A percentile compares a stretch with the other conserved stretches of the same genome.
Conservation (phyloP, 2,113 vertebrate species). For the Corythornis vintsioides region DNA sequence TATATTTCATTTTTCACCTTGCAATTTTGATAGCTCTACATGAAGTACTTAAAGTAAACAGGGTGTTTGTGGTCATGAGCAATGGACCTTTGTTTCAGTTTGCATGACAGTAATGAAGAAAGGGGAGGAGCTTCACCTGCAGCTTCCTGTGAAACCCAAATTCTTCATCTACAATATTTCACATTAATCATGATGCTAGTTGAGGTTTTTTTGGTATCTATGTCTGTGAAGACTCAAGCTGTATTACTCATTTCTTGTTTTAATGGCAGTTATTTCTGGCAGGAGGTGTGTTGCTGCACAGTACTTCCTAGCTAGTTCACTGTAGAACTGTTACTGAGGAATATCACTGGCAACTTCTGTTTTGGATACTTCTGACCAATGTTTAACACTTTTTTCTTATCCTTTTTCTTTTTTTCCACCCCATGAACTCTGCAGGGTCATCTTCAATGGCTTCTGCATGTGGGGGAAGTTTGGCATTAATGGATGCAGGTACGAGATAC, state of each 20-base stretch:
- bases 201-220: not conserved
- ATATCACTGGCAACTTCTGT: not conserved
- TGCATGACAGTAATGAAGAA: not conserved
- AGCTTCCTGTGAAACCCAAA: not conserved
- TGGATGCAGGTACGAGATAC: slow-evolving; percentile 91
- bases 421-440: slow-evolving; percentile 77
- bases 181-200: not conserved
- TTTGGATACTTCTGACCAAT: not conserved
- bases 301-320: not conserved
- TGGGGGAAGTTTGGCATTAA: slow-evolving; percentile 91
- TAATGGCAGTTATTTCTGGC: not conserved
- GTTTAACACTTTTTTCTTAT: not conserved
- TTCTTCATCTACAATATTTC: not conserved
- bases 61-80: not conserved
- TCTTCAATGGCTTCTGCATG: slow-evolving; percentile 98
- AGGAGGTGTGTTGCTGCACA: not conserved
- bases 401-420: too few species aligned
- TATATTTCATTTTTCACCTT: not conserved
- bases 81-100: not conserved
- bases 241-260: not conserved
- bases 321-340: not conserved
- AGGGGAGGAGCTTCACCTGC: not conserved
- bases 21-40: not conserved
- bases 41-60: not conserved
- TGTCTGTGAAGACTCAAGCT: not conserved